Conservation (phyloP, 2,113 vertebrate genomes). For the Pelecanoides urinatrix region DNA sequence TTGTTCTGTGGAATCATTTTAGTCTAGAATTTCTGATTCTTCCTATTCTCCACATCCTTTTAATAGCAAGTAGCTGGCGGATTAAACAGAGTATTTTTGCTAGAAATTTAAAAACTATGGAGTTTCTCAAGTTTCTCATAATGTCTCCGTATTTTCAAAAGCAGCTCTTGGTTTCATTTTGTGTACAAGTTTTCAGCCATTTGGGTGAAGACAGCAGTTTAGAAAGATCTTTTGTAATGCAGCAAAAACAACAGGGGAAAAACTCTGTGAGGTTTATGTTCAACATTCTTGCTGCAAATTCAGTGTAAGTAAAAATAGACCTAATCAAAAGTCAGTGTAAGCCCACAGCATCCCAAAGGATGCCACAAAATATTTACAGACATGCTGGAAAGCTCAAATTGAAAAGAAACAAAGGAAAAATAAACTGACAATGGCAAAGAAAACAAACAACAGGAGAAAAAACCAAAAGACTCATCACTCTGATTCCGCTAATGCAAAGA, state of each 20-base stretch:
- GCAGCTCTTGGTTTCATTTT: neutral
- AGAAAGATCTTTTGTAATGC: neutral
- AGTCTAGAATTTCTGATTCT: neutral
- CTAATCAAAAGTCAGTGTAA: neutral
- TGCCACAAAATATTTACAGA: neutral
- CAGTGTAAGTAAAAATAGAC: neutral
- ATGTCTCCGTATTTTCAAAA: neutral
- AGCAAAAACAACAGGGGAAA: neutral
- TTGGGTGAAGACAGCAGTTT: neutral
- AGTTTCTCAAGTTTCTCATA: neutral
- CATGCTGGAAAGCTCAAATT: neutral
- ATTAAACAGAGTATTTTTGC: neutral
- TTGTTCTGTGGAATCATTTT: neutral
- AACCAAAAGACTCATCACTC: neutral
- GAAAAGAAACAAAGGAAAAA: constrained; percentile 4
- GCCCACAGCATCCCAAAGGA: neutral
- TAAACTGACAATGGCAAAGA: neutral
- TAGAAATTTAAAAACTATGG: neutral
- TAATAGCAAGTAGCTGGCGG: neutral
- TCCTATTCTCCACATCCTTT: neutral
- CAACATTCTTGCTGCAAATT: neutral
- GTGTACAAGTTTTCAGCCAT: neutral
- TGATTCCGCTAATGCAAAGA: neutral
- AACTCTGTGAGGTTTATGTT: neutral
- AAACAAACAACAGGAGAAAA: constrained; percentile 16